phyloP scores from a whole-genome alignment of 2,888 invertebrate species.

The Tipula unca region DNA sequence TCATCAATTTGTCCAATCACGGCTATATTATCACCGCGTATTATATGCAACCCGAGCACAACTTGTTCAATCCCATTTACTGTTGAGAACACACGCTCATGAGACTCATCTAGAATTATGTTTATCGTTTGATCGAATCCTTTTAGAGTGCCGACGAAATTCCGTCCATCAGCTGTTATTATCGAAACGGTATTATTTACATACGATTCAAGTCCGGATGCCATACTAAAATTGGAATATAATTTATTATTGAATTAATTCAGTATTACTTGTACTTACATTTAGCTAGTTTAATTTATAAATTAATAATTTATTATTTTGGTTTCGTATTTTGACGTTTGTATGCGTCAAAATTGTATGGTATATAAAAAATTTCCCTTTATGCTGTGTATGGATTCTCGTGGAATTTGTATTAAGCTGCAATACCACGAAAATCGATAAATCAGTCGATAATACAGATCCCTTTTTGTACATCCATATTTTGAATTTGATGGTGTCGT shows the following conservation, averaged over 20 bases:
- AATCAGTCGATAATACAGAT: neutral
- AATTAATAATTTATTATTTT: neutral
- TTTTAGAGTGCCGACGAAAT: conserved; percentile 93
- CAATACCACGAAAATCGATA: neutral
- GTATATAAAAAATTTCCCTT: neutral
- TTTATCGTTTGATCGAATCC: conserved; percentile 99
- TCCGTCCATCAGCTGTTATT: conserved; percentile 92
- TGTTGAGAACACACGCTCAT: conserved; percentile 94
- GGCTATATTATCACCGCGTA: conserved; percentile 96
- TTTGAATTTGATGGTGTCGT: too few relatives aligned
- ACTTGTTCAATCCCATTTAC: conserved; percentile 90
- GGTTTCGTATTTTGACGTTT: neutral
- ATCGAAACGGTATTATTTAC: conserved; percentile 90
- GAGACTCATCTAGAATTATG: conserved; percentile 93
- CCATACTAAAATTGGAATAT: conserved; percentile 47
- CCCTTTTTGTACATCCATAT: neutral
- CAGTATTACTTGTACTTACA: neutral
- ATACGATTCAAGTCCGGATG: conserved; percentile 76
- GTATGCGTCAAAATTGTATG: neutral
- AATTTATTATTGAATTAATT: neutral
- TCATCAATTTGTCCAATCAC: conserved; percentile 80
- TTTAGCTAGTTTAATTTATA: neutral
- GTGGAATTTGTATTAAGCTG: neutral
- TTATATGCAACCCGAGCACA: conserved; percentile 92
- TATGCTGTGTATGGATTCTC: neutral